Base-by-base conservation (phyloP, 2,113 vertebrate genomes). In the Loxodonta africana region DNA sequence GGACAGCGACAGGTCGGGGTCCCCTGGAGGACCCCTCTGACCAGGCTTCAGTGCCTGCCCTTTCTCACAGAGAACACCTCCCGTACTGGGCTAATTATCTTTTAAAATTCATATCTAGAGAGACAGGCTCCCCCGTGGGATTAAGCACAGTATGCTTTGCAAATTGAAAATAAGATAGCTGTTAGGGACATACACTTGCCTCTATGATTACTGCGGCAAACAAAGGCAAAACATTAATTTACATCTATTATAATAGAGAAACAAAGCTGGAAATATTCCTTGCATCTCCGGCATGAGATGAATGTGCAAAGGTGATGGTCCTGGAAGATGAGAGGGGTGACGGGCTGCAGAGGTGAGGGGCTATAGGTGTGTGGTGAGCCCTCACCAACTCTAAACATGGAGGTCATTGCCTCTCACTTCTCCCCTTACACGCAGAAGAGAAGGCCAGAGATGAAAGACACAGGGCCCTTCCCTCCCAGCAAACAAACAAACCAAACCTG, bases 111-210 rank as follows among this genome's bases (percentile, higher is more conserved):
- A 97, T 99, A 99, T 99, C 99, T 99, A 97, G 98, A 98, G 98
- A 98, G 97, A 98, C 76, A 97, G 98, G 97, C 98, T 96, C 97
- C 98, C 99, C 98, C 98, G 11, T 96, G 99, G 99, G 99, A 99
- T 99, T 99, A 99, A 98, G 98, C 98, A 98, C 98, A 99, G 99
- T 99, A 98, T 98, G 98, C 98, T 99, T 98, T 98, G 99, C 98
- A 99, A 99, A 99, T 99, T 99, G 99, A 99, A 99, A 99, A 99
- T 99, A 98, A 99, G 98, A 99, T 99, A 99, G 98, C 99, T 99
- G 99, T 99, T 99, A 99, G 98, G 98, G 98, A 98, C 97, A 97
- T 98, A 98, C 96, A 98, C 98, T 98, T 99, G 97, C 97, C 96
- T 98, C 97, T 98, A 98, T 98, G 98, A 99, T 99, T 98, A 98